These are phyloP conservation scores for rat (Rattus norvegicus) DNA, from an alignment of 2,113 vertebrate genomes.

Conservation along the genomic window DNA sequence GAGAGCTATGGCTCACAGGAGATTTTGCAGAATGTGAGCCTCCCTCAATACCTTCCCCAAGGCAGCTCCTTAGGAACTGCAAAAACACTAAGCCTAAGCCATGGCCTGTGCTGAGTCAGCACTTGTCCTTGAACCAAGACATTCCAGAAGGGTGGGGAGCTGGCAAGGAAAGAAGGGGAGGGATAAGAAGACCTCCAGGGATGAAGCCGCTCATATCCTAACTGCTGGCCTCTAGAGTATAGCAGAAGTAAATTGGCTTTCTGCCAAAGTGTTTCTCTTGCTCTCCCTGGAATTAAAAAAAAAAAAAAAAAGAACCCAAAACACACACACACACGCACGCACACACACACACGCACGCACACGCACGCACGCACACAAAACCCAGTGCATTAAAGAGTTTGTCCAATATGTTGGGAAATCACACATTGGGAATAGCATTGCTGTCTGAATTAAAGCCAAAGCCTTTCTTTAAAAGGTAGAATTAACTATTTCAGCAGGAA, in stretches of 20 bases:
- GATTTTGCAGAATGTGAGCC: conserved; percentile 66
- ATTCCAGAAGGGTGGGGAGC: conserved; percentile 62
- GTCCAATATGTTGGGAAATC: conserved; percentile 72
- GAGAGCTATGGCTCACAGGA: conserved; percentile 81
- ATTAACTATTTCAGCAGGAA: conserved; percentile 60
- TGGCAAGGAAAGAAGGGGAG: conserved; percentile 31
- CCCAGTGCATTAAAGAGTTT: conserved; percentile 58
- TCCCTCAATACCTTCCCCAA: conserved; percentile 51
- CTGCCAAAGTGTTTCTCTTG: conserved; percentile 56
- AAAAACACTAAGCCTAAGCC: conserved; percentile 57
- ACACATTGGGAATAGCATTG: conserved; percentile 45
- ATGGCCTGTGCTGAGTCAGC: conserved; percentile 79
- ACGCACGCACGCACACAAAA: no score
- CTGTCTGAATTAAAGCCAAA: conserved; percentile 64
- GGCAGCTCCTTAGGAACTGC: conserved; percentile 67
- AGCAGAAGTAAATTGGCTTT: conserved; percentile 65
- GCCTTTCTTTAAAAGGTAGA: conserved; percentile 69
- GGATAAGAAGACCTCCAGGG: conserved; percentile 56
- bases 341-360: no score
- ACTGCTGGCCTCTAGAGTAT: conserved; percentile 49
- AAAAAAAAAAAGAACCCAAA: no score
- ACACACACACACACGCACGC: no score
- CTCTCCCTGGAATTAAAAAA: conserved; percentile 42
- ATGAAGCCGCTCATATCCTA: conserved; percentile 61
- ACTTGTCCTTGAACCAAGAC: conserved; percentile 74